phyloP scores from a whole-genome alignment of 2,888 invertebrate genomes.

The Myopa testacea region DNA sequence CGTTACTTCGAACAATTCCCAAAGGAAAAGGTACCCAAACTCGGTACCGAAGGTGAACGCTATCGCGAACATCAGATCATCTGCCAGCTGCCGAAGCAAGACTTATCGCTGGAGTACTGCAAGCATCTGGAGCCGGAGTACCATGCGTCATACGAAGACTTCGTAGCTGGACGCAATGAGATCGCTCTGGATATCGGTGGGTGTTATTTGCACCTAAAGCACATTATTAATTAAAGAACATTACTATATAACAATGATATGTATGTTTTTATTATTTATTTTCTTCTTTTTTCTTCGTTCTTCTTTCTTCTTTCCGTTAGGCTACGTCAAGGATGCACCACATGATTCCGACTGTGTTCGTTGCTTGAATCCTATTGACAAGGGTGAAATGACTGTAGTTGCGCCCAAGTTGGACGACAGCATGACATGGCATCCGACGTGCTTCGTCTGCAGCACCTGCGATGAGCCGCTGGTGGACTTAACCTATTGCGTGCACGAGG shows the following conservation, averaged over 20 bases:
- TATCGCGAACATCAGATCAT: constrained; percentile 85
- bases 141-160: constrained; percentile 89
- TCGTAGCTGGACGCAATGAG: constrained; percentile 93
- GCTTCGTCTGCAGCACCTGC: constrained; percentile 91
- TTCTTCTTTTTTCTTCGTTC: neutral
- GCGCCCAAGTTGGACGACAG: constrained; percentile 84
- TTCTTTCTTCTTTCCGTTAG: constrained; percentile 62
- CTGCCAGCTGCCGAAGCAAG: constrained; percentile 93
- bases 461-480: constrained; percentile 95
- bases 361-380: constrained; percentile 83
- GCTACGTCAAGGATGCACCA: constrained; percentile 74
- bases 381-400: constrained; percentile 85
- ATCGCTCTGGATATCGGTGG: constrained; percentile 93
- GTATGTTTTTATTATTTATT: no score
- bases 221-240: neutral
- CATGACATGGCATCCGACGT: constrained; percentile 90
- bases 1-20: constrained; percentile 93
- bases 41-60: constrained; percentile 83
- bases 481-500: constrained; percentile 93
- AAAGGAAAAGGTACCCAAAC: constrained; percentile 79
- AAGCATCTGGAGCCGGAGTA: constrained; percentile 83
- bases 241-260: no score
- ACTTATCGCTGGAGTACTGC: constrained; percentile 90
- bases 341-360: constrained; percentile 80
- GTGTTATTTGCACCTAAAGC: constrained; percentile 42